A percentile compares a stretch with the other conserved stretches of the same genome.
Evolutionary conservation across 1,140 invertebrate species (phyloP).

Genomic region (Neodiprion lecontei): DNA sequence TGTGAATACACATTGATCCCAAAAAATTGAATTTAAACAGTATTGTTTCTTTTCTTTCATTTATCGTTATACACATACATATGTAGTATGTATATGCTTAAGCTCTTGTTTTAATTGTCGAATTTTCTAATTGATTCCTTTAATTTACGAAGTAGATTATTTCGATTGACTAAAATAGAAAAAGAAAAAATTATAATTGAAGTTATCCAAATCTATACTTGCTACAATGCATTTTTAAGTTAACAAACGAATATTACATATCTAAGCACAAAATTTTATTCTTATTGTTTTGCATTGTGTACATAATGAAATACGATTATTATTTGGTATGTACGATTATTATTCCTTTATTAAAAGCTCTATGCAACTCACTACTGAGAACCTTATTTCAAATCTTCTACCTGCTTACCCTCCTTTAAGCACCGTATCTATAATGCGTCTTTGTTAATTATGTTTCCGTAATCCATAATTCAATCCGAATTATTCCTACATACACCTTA

Average conservation of each 20-base stretch:
- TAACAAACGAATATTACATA: conserved; percentile 33
- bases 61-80: too few relatives aligned
- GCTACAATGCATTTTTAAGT: conserved; percentile 31
- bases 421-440: conserved; percentile 29
- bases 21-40: too few relatives aligned
- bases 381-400: conserved; percentile 51
- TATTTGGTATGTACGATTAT: conserved; percentile 56
- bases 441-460: too few relatives aligned
- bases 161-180: not conserved
- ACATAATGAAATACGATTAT: conserved; percentile 50
- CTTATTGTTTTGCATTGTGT: conserved; percentile 48
- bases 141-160: not conserved
- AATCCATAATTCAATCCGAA: too few relatives aligned
- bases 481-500: too few relatives aligned
- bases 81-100: too few relatives aligned
- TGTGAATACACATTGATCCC: too few relatives aligned
- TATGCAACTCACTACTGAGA: conserved; percentile 56
- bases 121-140: too few relatives aligned
- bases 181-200: not conserved
- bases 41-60: too few relatives aligned
- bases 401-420: conserved; percentile 47
- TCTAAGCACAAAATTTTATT: conserved; percentile 40
- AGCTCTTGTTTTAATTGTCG: too few relatives aligned
- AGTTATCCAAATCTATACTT: not conserved
- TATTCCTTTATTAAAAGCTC: conserved; percentile 55